Evolutionary conservation across 2,113 vertebrate species (phyloP), one percentile per base, ranked within the genome.

Genomic region (Scalopus aquaticus): DNA sequence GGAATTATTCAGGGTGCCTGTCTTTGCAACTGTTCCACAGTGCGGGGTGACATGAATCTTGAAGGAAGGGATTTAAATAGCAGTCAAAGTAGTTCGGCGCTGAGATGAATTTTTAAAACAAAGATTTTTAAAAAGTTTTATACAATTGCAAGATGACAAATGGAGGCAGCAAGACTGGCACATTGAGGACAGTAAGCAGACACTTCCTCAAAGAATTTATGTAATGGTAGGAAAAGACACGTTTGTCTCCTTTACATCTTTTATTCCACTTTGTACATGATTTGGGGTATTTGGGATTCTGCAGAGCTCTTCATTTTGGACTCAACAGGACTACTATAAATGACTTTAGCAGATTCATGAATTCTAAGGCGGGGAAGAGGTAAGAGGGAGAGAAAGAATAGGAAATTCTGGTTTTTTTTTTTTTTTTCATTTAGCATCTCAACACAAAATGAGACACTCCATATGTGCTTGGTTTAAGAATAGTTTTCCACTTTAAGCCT

Each of bases 161-260:
- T 37, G 44, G 88, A 94, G 90, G 46, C 58, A 56, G 37, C 64
- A 22, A 96, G 90, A 97, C 12, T 93, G 96, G 95, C 84, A 97
- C 94, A 97, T 94, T 96, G 97, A 94, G 96, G 96, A 58, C 87
- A 96, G 73, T 19, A 95, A 95, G 81, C 95, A 96, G 96, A 97
- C 92, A 86, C 56, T 54, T 95, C 35, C 89, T 95, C 94, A 92
- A 91, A 78, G 87, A 97, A 97, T 96, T 65, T 91, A 79, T 88
- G 90, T n/a, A 67, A 91, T 77, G 77, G 46, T 78, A 64, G 93
- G 93, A 88, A 96, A 96, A 62, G 96, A 94, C 83, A 56, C 44
- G 84, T 88, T 93, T 91, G 86, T 85, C 95, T 91, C n/a, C 96
- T 97, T 96, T 97, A 96, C 77, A 32, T 94, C 80, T 97, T 98